Evolutionary conservation across 2,888 invertebrate genomes (phyloP), one percentile per base, ranked within the genome.

Genomic region (Volucella inanis): DNA sequence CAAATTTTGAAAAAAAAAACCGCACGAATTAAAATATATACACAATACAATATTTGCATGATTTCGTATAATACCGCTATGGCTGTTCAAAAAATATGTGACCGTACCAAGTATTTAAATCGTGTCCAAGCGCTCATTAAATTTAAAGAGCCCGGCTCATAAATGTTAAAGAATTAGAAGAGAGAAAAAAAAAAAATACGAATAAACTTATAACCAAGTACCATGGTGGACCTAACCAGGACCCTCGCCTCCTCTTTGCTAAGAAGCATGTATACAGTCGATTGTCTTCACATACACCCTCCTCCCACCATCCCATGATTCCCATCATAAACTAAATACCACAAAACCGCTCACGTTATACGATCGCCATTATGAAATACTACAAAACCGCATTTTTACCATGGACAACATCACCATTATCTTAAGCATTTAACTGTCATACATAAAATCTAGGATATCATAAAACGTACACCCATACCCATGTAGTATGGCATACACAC

Each of bases 371-470:
- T 6, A 31, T 70, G 68, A 64, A 57, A 71, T 43, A 39, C 47
- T 43, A 71, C 62, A 78, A 65, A 75, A 65, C 57, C 75, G 45
- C 45, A 64, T 62, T 62, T 54, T 61, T 54, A 18, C 52, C 62
- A 52, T 8, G 15, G 22, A 78, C 18, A 41, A 64, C 70, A 70
- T 78, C 70, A 54, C 71, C 39, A 79, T 72, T 57, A 79, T 79
- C 72, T 72, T 72, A 52, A 79, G 65, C 65, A 79, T 72, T 79
- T 79, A 72, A 79, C 72, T 71, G 65, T 59, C 65, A 39, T 72
- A 45, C 64, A 70, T 78, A 64, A 78, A 78, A 71, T 70, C 70
- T 43, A 31, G 78, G 45, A 64, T 70, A 55, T 43, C 62, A 78
- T 71, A 57, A 65, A 75, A 57, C 41, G 54, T 12, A 31, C 41